Percentiles rank a stretch among this genome's conserved stretches.
Evolutionary conservation across 2,113 vertebrate species (phyloP).

Genomic region (Pseudopipra pipra): DNA sequence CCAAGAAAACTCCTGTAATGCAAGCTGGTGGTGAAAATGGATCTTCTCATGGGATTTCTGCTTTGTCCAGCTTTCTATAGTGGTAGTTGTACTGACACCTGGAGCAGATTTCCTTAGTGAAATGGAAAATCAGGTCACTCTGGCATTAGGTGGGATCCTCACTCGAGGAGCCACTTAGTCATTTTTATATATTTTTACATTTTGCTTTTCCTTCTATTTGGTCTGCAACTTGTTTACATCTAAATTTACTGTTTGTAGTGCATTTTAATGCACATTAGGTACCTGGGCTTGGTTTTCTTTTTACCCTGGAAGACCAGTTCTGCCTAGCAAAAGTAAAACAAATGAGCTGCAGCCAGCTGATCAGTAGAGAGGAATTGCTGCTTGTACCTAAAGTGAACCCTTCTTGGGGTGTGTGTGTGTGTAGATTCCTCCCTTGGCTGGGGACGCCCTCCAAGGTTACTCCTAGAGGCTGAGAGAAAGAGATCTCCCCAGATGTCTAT

Average conservation of each 20-base stretch:
- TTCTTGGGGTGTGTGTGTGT: no score
- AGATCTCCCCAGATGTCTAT: no score
- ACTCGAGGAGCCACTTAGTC: fast-evolving
- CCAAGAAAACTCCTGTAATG: neutral
- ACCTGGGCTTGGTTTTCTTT: neutral
- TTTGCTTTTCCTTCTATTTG: neutral
- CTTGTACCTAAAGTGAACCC: neutral
- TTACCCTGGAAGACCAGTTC: neutral
- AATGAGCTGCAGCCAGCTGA: neutral
- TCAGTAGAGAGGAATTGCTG: neutral
- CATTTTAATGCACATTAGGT: fast-evolving
- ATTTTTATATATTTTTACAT: neutral
- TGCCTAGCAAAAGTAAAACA: neutral
- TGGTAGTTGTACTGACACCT: neutral
- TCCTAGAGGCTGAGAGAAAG: no score
- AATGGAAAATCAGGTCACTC: neutral
- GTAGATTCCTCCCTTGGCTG: no score
- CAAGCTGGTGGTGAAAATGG: neutral
- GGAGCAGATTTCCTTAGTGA: neutral
- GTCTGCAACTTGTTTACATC: neutral
- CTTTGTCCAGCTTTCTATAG: neutral
- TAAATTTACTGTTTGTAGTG: neutral
- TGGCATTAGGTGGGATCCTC: neutral
- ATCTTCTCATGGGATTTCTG: neutral
- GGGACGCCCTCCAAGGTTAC: no score